These are phyloP conservation scores for Lathronympha strigana DNA, from an alignment of 2,888 invertebrate species.

Conservation along the genomic window DNA sequence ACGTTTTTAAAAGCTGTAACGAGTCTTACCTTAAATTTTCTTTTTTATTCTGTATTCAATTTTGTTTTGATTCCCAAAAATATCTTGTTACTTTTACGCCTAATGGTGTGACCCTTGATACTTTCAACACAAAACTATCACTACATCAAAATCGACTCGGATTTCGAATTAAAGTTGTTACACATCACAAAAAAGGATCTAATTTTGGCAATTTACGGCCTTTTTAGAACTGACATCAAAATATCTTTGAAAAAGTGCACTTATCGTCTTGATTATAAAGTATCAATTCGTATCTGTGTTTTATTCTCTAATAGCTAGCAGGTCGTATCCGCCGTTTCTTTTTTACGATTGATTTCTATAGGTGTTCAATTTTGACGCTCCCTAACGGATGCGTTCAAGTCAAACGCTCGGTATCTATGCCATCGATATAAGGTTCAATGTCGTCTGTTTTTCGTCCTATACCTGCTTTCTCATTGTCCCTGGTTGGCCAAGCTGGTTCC, in stretches of 20 bases:
- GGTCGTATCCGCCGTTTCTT: slow-evolving; percentile 1
- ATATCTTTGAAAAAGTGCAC: not conserved
- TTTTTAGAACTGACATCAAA: not conserved
- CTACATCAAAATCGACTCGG: slow-evolving; percentile 18
- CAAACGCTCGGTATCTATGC: not conserved
- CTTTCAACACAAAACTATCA: slow-evolving; percentile 6
- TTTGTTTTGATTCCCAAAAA: slow-evolving; percentile 13
- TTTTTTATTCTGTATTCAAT: not conserved
- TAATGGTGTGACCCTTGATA: slow-evolving; percentile 29
- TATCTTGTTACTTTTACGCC: slow-evolving; percentile 32
- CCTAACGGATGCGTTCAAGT: slow-evolving; percentile 1
- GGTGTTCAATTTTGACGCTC: slow-evolving; percentile 35
- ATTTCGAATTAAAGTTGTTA: slow-evolving; percentile 28
- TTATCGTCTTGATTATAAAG: slow-evolving; percentile 10
- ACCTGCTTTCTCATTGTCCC: slow-evolving; percentile 55
- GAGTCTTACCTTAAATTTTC: slow-evolving; percentile 4
- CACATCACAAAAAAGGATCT: not conserved
- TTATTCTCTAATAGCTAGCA: not conserved
- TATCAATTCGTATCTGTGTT: not conserved
- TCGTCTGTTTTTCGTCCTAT: slow-evolving; percentile 25
- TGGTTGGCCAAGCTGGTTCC: slow-evolving; percentile 49
- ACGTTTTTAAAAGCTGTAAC: slow-evolving; percentile 4
- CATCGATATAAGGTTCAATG: not conserved
- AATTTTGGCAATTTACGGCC: not conserved
- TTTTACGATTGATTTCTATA: slow-evolving; percentile 27